A percentile compares a stretch with the other conserved stretches of the same genome.
phyloP scores from a whole-genome alignment of 1,140 invertebrate genomes.

The Panonychus citri region DNA sequence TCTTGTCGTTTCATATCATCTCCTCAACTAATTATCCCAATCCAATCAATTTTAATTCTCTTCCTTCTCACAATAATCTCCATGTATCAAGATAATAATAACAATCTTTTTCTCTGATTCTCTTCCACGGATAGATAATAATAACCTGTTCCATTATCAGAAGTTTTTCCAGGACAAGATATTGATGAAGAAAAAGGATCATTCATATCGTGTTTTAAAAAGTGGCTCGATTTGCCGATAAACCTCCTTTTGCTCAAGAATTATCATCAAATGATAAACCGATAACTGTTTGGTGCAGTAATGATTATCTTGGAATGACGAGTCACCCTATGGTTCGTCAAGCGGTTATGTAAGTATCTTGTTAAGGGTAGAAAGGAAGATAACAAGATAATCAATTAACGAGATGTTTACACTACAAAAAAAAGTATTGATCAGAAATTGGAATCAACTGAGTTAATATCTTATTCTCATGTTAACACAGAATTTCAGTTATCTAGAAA shows the following conservation, averaged over 20 bases:
- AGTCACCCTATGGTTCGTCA: constrained; percentile 62
- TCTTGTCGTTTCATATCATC: too few species aligned
- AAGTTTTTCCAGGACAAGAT: constrained; percentile 76
- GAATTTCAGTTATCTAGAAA: too few species aligned
- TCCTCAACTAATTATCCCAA: too few species aligned
- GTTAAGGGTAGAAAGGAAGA: not conserved
- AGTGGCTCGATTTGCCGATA: constrained; percentile 54
- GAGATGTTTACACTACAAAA: not conserved
- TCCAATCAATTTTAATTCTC: too few species aligned
- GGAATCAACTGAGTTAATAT: too few species aligned
- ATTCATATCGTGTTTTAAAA: constrained; percentile 94
- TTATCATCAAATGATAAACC: constrained; percentile 43
- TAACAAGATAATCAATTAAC: too few species aligned
- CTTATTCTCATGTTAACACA: too few species aligned
- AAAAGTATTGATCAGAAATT: not conserved
- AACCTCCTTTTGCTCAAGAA: constrained; percentile 66
- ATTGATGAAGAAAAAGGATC: constrained; percentile 74
- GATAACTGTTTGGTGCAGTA: constrained; percentile 93
- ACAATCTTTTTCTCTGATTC: not conserved
- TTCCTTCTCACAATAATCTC: too few species aligned
- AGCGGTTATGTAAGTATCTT: constrained; percentile 38
- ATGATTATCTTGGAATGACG: constrained; percentile 90
- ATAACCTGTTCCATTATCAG: constrained; percentile 56
- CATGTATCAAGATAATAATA: not conserved
- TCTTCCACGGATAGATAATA: not conserved